phyloP scores from a whole-genome alignment of 2,113 vertebrate species.

The Rhinichthys klamathensis region DNA sequence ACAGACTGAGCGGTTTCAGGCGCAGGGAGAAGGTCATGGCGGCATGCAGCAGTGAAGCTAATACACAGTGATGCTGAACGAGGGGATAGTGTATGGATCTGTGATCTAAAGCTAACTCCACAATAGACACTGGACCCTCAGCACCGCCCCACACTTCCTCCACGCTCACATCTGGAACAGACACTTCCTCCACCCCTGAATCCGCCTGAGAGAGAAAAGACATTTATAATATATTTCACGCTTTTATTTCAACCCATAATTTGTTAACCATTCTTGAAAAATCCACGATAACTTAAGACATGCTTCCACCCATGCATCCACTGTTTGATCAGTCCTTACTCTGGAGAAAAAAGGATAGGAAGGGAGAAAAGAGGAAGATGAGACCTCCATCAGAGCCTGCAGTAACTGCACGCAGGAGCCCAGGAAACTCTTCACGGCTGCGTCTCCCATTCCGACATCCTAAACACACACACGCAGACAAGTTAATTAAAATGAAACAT shows the following conservation, averaged over 20 bases:
- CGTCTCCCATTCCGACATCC: slow-evolving; percentile 96
- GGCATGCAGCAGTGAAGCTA: slow-evolving; percentile 82
- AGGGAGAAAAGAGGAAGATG: slow-evolving; percentile 46
- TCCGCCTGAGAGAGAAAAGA: slow-evolving; percentile 79
- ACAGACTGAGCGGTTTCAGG: slow-evolving; percentile 90
- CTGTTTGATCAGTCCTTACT: slow-evolving; percentile 38
- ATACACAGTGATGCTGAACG: slow-evolving; percentile 90
- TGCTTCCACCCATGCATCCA: neutral
- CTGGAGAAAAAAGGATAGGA: slow-evolving; percentile 41
- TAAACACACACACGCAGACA: slow-evolving; percentile 60
- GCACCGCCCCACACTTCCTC: slow-evolving; percentile 88
- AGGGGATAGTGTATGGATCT: slow-evolving; percentile 89
- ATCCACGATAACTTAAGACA: neutral
- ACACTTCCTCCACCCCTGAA: slow-evolving; percentile 83
- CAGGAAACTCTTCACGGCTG: slow-evolving; percentile 87
- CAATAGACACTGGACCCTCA: slow-evolving; percentile 88
- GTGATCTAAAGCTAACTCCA: slow-evolving; percentile 93
- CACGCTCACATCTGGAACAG: slow-evolving; percentile 78
- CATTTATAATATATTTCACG: neutral
- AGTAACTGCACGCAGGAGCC: slow-evolving; percentile 90
- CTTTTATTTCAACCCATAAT: neutral
- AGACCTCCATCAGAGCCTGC: slow-evolving; percentile 93
- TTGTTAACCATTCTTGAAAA: neutral
- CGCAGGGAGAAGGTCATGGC: slow-evolving; percentile 86
- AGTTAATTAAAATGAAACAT: neutral